A percentile compares a stretch with the other conserved stretches of the same genome.
Conservation (phyloP, 2,113 vertebrate species). For the Amphiprion percula region DNA sequence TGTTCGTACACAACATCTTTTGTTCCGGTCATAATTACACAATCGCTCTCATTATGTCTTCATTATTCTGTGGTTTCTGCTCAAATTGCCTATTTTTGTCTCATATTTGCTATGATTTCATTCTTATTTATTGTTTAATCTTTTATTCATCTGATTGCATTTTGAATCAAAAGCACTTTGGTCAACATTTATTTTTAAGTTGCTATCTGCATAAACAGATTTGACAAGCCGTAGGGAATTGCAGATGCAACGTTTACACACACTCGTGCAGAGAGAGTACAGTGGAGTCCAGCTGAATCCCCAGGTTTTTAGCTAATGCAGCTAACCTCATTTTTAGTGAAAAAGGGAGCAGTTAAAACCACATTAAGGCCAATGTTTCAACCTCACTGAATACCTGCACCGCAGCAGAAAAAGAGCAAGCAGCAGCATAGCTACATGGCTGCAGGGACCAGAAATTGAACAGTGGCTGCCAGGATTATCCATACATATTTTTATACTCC, state of each 20-base stretch:
- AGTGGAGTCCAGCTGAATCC: slow-evolving; percentile 9
- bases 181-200: neutral
- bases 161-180: neutral
- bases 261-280: neutral
- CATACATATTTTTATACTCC: slow-evolving; percentile 67
- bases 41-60: too few species aligned
- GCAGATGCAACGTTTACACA: neutral
- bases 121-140: neutral
- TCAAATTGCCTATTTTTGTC: neutral
- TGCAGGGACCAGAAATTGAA: slow-evolving; percentile 61
- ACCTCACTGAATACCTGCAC: slow-evolving; percentile 65
- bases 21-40: too few species aligned
- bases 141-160: neutral
- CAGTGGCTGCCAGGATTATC: slow-evolving; percentile 58
- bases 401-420: slow-evolving; percentile 63
- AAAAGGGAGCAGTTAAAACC: slow-evolving; percentile 34
- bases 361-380: slow-evolving; percentile 67
- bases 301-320: slow-evolving; percentile 28
- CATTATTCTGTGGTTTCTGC: too few species aligned
- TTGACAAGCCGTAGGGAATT: neutral
- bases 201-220: neutral
- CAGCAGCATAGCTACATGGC: slow-evolving; percentile 62
- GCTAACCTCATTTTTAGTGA: slow-evolving; percentile 50
- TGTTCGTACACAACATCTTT: neutral
- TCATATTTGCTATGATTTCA: neutral